Percentiles rank a stretch among this genome's conserved stretches.
Evolutionary conservation across 1,140 invertebrate genomes (phyloP).

Genomic region (Hydropsyche tenuis): DNA sequence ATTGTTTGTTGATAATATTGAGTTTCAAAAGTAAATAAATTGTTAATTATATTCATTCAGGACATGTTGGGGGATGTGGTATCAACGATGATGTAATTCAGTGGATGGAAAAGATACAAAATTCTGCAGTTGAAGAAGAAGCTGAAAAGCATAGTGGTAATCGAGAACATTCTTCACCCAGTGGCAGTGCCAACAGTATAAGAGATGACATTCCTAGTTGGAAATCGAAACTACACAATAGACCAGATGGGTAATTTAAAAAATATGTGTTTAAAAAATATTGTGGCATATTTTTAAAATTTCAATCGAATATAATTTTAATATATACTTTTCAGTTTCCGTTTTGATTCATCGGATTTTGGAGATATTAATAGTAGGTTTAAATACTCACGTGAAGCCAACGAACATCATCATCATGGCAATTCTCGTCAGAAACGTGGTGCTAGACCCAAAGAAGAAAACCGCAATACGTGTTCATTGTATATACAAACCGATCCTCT

Average conservation of each 20-base stretch:
- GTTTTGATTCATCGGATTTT: conserved; percentile 36
- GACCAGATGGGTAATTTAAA: background rate
- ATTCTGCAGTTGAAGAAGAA: conserved; percentile 79
- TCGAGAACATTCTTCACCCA: conserved; percentile 50
- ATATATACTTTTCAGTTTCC: conserved; percentile 38
- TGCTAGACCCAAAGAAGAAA: conserved; percentile 70
- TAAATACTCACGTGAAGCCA: conserved; percentile 74
- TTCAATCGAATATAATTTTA: too few relatives aligned
- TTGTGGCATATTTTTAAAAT: background rate
- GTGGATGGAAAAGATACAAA: conserved; percentile 93
- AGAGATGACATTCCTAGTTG: conserved; percentile 58
- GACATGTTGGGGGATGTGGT: conserved; percentile 84
- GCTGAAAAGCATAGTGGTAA: conserved; percentile 50
- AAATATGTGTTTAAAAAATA: background rate
- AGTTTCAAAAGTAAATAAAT: background rate
- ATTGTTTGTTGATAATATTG: background rate
- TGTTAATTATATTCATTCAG: conserved; percentile 56
- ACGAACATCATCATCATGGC: conserved; percentile 55
- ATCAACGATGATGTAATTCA: conserved; percentile 83
- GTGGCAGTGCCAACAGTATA: conserved; percentile 59
- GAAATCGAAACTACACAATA: conserved; percentile 31
- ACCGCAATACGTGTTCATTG: conserved; percentile 88
- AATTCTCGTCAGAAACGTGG: conserved; percentile 58
- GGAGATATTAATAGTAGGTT: conserved; percentile 33
- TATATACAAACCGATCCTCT: conserved; percentile 98